Percentiles rank a stretch among this genome's conserved stretches.
These are phyloP conservation scores for Sapayoa aenigma DNA, from an alignment of 2,113 vertebrate species.

Conservation along the genomic window DNA sequence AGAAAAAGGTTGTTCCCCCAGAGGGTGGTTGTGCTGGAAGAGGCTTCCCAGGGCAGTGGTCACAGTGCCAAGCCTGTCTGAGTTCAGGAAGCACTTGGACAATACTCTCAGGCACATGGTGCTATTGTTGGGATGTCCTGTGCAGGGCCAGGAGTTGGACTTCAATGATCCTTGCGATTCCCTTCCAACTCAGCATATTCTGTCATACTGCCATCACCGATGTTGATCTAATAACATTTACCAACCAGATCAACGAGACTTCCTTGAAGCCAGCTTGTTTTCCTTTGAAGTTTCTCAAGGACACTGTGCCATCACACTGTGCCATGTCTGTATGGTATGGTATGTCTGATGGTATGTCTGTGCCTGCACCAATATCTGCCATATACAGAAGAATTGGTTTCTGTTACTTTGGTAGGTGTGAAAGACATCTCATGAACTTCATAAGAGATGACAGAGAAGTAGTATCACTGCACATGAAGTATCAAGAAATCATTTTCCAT, in stretches of 20 bases:
- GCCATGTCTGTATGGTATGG: too few relatives aligned
- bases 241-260: not conserved
- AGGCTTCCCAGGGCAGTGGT: not conserved
- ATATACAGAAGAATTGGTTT: not conserved
- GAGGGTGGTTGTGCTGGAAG: not conserved
- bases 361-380: not conserved
- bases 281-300: not conserved
- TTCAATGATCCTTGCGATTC: not conserved
- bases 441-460: not conserved
- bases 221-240: not conserved
- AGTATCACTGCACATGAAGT: not conserved
- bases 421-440: not conserved
- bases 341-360: rapidly evolving
- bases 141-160: too few relatives aligned
- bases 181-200: not conserved
- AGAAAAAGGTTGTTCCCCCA: too few relatives aligned
- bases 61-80: not conserved
- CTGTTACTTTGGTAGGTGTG: not conserved
- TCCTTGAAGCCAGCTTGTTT: not conserved
- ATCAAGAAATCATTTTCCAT: not conserved
- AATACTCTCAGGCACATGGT: rapidly evolving
- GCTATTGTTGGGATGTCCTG: not conserved
- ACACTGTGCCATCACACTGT: not conserved
- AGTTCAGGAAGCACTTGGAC: not conserved
- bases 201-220: not conserved